Percentiles rank a stretch among this genome's conserved stretches.
These are phyloP conservation scores for Selene dorsalis DNA, from an alignment of 2,797 vertebrate species.

Conservation along the genomic window DNA sequence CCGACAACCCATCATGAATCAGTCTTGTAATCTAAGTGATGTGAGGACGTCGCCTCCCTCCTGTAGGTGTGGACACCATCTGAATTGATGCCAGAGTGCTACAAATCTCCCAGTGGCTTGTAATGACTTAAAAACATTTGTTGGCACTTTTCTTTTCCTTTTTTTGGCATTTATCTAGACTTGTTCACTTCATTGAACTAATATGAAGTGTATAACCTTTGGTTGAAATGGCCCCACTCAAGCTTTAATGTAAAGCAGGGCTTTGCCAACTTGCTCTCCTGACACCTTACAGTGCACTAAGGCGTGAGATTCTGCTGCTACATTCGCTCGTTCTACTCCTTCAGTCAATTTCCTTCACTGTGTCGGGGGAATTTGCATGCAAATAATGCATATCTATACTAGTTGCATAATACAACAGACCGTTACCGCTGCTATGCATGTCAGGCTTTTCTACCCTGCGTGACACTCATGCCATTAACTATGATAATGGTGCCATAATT, in stretches of 20 bases:
- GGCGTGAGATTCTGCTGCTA: conserved; percentile 53
- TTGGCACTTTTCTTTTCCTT: conserved; percentile 17
- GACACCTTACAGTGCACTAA: conserved; percentile 53
- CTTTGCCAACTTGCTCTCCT: conserved; percentile 47
- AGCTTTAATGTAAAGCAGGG: conserved; percentile 70
- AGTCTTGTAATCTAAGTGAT: conserved; percentile 18
- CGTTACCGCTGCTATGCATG: conserved; percentile 4
- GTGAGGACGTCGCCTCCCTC: neutral
- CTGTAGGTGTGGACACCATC: neutral
- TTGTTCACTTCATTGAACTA: conserved; percentile 68
- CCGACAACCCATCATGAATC: conserved; percentile 7
- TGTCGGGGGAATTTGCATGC: conserved; percentile 52
- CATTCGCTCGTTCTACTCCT: conserved; percentile 47
- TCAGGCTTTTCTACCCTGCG: conserved; percentile 2
- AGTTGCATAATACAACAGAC: conserved; percentile 13
- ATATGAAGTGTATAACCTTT: conserved; percentile 68
- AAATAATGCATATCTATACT: conserved; percentile 49
- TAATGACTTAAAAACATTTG: conserved; percentile 14
- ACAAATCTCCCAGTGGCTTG: conserved; percentile 16
- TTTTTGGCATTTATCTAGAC: conserved; percentile 57
- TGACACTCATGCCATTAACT: neutral
- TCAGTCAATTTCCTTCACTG: conserved; percentile 41
- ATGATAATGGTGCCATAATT: neutral
- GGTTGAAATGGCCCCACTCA: conserved; percentile 55
- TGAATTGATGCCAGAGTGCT: conserved; percentile 34